phyloP scores from a whole-genome alignment of 2,113 vertebrate species.

The Ptyas mucosa region DNA sequence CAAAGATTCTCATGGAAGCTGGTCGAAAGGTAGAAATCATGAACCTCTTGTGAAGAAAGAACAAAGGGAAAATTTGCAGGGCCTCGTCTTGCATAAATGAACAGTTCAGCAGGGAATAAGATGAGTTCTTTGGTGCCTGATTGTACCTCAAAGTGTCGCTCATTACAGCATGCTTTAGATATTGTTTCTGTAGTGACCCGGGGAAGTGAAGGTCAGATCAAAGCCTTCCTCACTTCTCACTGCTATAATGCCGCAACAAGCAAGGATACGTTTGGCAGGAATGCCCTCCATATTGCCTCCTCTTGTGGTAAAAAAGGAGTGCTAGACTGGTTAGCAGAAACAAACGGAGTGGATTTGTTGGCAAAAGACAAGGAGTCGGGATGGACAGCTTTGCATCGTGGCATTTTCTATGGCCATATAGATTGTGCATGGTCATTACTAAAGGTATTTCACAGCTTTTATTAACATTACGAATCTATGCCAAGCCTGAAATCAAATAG shows the following conservation, averaged over 20 bases:
- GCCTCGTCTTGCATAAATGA: slow-evolving; percentile 47
- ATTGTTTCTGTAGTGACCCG: slow-evolving; percentile 86
- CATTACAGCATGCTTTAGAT: slow-evolving; percentile 84
- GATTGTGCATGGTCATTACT: slow-evolving; percentile 88
- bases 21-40: slow-evolving; percentile 68
- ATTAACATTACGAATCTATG: not conserved
- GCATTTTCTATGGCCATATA: slow-evolving; percentile 93
- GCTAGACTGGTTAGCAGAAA: slow-evolving; percentile 88
- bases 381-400: slow-evolving; percentile 95
- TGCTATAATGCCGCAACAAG: slow-evolving; percentile 88
- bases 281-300: slow-evolving; percentile 84
- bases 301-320: slow-evolving; percentile 87
- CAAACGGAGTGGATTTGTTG: slow-evolving; percentile 81
- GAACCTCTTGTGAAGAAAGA: slow-evolving; percentile 72
- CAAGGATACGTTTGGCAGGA: slow-evolving; percentile 87
- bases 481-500: no score
- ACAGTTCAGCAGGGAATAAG: slow-evolving; percentile 57
- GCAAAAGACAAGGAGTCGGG: slow-evolving; percentile 92
- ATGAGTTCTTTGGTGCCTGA: slow-evolving; percentile 83
- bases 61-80: slow-evolving; percentile 54
- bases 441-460: slow-evolving; percentile 73
- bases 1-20: slow-evolving; percentile 69
- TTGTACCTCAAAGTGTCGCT: slow-evolving; percentile 91
- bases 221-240: slow-evolving; percentile 82
- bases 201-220: slow-evolving; percentile 84